These are phyloP conservation scores for Pluvianellus socialis DNA, from an alignment of 2,113 vertebrate genomes.

Conservation along the genomic window DNA sequence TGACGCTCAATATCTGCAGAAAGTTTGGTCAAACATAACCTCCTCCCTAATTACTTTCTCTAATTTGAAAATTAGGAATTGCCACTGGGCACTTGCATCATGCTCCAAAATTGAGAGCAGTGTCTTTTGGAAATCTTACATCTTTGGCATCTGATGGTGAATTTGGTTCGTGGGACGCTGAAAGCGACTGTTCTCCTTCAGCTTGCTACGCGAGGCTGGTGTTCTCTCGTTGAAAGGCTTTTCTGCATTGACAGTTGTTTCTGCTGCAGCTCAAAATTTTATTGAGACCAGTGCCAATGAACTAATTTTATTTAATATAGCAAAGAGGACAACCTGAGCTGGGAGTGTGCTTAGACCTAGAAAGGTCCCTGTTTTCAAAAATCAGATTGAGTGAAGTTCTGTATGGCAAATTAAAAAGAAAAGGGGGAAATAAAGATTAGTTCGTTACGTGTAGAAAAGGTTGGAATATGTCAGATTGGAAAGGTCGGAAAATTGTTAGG, in stretches of 20 bases:
- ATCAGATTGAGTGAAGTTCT: not conserved
- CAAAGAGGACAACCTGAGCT: not conserved
- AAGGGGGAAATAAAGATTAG: not conserved
- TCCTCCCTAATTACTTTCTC: not conserved
- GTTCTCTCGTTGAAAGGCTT: not conserved
- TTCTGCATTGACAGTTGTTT: not conserved
- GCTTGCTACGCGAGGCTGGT: not conserved
- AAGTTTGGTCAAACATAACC: not conserved
- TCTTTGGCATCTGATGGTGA: not conserved
- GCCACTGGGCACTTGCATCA: rapidly evolving
- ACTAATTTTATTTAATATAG: not conserved
- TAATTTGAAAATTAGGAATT: not conserved
- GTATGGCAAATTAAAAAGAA: not conserved
- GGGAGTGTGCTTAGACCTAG: not conserved
- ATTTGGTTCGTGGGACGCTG: not conserved
- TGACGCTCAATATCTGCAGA: not conserved
- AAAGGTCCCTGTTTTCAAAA: not conserved
- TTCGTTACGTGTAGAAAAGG: not conserved
- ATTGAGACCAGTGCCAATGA: not conserved
- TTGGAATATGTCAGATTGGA: not conserved
- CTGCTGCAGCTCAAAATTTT: not conserved
- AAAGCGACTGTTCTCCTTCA: not conserved
- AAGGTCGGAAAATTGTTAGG: not conserved
- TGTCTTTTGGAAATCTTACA: not conserved
- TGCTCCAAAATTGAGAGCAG: not conserved